Evolutionary conservation across 2,113 vertebrate genomes (phyloP), one percentile per base, ranked within the genome.

Genomic region (Bubo bubo): DNA sequence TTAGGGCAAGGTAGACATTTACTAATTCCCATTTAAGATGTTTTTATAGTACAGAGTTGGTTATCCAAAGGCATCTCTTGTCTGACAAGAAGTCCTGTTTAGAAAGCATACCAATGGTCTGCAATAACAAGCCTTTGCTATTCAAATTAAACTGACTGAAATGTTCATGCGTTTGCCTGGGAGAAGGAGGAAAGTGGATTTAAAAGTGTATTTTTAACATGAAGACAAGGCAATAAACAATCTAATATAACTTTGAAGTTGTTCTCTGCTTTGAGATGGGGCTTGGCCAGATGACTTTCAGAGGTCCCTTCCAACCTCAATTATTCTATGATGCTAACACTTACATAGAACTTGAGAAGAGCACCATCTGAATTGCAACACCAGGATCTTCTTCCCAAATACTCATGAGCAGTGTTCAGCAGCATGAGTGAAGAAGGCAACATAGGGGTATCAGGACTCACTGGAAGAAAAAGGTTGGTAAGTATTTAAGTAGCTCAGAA

Each of bases 341-440:
- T 99, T 93, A 99, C 99, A 37, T 99, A 99, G 95, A 99, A 99
- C 79, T 99, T 99, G 41, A 99, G 99, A 63, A 99, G 98, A 32
- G 99, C 98, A 10, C 99, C 99, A 4, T 99, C 98, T 9, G 99
- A 99, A 96, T 99, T 99, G 97, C 99, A 99, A 93, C 99, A 99
- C 98, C 99, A 98, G 72, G 99, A 99, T 59, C 99, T 98, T 49
- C 99, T 98, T 52, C 99, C 99, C 88, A 99, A 98, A 94, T 99
- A 99, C 91, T 99, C 99, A 13, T 99, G 99, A 19, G 99, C 99
- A 5, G 99, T 99, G 97, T 99, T 99, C 86, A 99, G 98, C 71
- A 99, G 98, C 99, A 99, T 99, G 64, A 99, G 98, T 4, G 99
- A 99, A 45, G 99, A 99, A 7, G 99, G 99, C 85, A 99, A 97